Conservation (phyloP, 1,140 invertebrate genomes). For the Agrypnia vestita region DNA sequence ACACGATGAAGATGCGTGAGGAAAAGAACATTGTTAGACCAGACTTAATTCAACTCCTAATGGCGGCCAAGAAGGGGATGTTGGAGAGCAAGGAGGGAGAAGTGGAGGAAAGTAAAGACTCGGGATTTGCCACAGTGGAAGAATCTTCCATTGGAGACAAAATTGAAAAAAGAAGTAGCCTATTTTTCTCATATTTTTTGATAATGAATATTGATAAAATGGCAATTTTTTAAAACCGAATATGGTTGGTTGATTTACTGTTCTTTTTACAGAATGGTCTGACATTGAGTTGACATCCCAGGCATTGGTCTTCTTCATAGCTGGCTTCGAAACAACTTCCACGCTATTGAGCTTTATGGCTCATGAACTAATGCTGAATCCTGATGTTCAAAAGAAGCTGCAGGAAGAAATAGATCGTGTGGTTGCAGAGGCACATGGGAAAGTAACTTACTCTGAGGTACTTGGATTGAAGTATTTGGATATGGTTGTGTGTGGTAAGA, state of each 20-base stretch:
- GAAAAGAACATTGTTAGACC: conserved; percentile 59
- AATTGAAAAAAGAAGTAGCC: conserved; percentile 49
- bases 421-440: conserved; percentile 64
- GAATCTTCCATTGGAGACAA: conserved; percentile 61
- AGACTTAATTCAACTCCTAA: conserved; percentile 65
- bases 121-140: conserved; percentile 64
- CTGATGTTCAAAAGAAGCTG: conserved; percentile 74
- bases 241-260: neutral
- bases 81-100: conserved; percentile 61
- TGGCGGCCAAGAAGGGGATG: conserved; percentile 57
- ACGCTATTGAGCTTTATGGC: conserved; percentile 72
- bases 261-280: conserved; percentile 43
- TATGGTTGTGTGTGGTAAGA: conserved; percentile 63
- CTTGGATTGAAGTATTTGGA: conserved; percentile 71
- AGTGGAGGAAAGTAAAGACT: conserved; percentile 23
- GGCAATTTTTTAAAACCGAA: neutral
- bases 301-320: conserved; percentile 75
- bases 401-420: conserved; percentile 74
- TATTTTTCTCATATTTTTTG: neutral
- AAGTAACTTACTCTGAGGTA: conserved; percentile 68
- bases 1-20: conserved; percentile 60
- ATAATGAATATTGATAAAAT: neutral
- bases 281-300: conserved; percentile 68
- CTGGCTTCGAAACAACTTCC: conserved; percentile 77
- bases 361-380: conserved; percentile 74